A percentile compares a stretch with the other conserved stretches of the same genome.
Conservation (phyloP, 2,113 vertebrate species). For the Halichoerus grypus region DNA sequence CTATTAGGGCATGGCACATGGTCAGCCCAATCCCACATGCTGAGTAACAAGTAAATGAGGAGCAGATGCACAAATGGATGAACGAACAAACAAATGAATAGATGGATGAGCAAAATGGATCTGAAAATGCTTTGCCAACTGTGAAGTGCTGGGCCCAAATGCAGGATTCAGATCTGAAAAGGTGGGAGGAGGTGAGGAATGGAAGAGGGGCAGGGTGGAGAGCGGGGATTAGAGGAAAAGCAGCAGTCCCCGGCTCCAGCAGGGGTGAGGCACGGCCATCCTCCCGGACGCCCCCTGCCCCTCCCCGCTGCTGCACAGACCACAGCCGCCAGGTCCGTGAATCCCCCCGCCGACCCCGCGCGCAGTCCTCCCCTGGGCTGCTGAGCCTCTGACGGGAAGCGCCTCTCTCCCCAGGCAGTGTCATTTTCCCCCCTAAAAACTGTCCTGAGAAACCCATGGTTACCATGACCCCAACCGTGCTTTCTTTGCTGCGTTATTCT, state of each 20-base stretch:
- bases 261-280: accelerated
- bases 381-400: not conserved
- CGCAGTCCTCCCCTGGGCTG: not conserved
- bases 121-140: not conserved
- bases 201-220: not conserved
- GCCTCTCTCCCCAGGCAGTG: not conserved
- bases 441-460: constrained; percentile 48
- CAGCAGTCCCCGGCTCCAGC: not conserved
- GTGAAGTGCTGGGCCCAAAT: not conserved
- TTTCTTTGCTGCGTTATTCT: not conserved
- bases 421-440: constrained; percentile 32
- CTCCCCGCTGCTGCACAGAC: not conserved
- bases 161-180: constrained; percentile 26
- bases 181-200: not conserved
- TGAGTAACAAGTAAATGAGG: not conserved
- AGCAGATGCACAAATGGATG: not conserved
- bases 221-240: not conserved
- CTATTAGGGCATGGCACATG: too few relatives aligned
- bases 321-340: not conserved
- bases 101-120: accelerated
- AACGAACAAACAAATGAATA: accelerated
- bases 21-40: not conserved
- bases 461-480: constrained; percentile 44
- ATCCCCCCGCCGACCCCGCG: accelerated
- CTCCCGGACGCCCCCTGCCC: accelerated